phyloP scores from a whole-genome alignment of 2,113 vertebrate species.

The Pithys albifrons region DNA sequence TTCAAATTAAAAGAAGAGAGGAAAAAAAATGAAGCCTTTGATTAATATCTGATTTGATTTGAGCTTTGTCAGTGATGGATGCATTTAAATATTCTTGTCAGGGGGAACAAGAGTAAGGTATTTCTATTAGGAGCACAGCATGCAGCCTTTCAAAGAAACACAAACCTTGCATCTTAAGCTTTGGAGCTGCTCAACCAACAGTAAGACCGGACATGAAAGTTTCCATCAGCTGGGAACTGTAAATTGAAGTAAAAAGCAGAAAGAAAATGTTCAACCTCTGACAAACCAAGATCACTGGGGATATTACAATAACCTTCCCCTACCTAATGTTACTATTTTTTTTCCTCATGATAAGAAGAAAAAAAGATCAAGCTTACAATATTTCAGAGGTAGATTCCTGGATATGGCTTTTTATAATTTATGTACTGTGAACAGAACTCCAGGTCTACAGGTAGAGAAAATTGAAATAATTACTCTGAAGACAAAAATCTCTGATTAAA shows the following conservation, averaged over 20 bases:
- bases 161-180: conserved; percentile 30
- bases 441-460: neutral
- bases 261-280: neutral
- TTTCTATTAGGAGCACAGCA: conserved; percentile 49
- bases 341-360: neutral
- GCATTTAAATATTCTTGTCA: conserved; percentile 72
- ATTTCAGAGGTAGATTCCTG: neutral
- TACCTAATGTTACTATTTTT: neutral
- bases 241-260: conserved; percentile 51
- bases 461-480: neutral
- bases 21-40: conserved; percentile 38
- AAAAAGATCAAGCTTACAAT: neutral
- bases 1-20: conserved; percentile 59
- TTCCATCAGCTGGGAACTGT: conserved; percentile 15
- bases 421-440: neutral
- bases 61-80: conserved; percentile 60
- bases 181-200: conserved; percentile 32
- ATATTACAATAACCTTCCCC: neutral
- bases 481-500: conserved; percentile 17
- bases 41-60: conserved; percentile 72
- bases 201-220: neutral
- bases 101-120: conserved; percentile 22
- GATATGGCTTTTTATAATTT: neutral
- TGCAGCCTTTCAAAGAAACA: conserved; percentile 6
- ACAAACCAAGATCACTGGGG: neutral